These are phyloP conservation scores for Seriola aureovittata DNA, from an alignment of 2,113 vertebrate genomes.

Conservation along the genomic window DNA sequence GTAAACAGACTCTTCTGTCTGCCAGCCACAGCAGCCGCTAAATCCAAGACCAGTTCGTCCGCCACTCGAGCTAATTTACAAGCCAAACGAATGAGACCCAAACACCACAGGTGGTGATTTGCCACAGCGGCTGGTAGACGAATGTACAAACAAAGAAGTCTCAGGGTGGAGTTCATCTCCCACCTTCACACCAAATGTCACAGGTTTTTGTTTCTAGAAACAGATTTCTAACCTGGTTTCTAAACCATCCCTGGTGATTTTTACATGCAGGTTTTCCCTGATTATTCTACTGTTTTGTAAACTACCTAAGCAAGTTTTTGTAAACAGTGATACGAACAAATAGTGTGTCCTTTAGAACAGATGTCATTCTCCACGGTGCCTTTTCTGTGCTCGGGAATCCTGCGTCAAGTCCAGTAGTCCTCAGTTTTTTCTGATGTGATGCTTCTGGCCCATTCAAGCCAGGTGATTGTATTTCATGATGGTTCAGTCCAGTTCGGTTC, in stretches of 20 bases:
- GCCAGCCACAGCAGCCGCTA: neutral
- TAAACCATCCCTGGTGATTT: constrained; percentile 45
- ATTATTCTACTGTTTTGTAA: constrained; percentile 64
- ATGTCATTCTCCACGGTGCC: neutral
- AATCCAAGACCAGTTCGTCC: neutral
- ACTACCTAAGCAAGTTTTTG: constrained; percentile 58
- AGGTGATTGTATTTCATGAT: neutral
- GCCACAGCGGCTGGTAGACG: constrained; percentile 23
- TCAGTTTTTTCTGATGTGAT: neutral
- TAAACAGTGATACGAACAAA: constrained; percentile 59
- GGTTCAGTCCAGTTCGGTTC: neutral
- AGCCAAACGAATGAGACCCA: constrained; percentile 14
- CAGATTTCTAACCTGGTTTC: constrained; percentile 45
- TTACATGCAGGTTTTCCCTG: constrained; percentile 72
- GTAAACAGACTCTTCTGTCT: constrained; percentile 22
- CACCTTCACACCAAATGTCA: constrained; percentile 16
- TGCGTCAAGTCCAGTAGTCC: neutral
- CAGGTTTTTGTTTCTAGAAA: constrained; percentile 18
- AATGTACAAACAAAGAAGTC: neutral
- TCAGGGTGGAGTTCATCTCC: constrained; percentile 2
- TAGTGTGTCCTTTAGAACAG: neutral
- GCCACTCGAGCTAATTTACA: constrained; percentile 32
- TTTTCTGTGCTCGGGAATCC: neutral
- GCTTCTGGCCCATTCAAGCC: neutral
- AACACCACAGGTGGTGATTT: neutral